phyloP scores from a whole-genome alignment of 2,113 vertebrate genomes.

The Neotragus moschatus region DNA sequence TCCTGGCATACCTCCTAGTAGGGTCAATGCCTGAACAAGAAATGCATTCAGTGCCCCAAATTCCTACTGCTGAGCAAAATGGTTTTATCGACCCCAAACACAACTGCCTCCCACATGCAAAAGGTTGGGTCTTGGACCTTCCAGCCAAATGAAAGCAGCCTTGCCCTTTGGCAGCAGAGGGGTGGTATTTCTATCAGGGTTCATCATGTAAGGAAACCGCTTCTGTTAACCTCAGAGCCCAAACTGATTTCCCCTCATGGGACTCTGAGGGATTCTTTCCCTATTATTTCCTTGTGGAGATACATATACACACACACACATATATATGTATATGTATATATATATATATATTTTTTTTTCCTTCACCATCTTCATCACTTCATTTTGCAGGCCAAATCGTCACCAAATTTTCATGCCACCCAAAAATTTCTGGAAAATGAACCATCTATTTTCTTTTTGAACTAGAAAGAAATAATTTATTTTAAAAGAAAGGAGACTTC shows the following conservation, averaged over 20 bases:
- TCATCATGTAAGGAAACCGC: neutral
- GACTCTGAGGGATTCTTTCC: neutral
- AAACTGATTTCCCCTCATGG: neutral
- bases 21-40: neutral
- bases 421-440: slow-evolving; percentile 10
- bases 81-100: neutral
- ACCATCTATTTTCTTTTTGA: neutral
- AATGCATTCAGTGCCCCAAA: neutral
- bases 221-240: neutral
- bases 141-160: neutral
- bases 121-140: neutral
- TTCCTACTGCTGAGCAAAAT: neutral
- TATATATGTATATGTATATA: rapidly evolving
- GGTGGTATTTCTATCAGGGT: neutral
- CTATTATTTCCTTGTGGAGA: neutral
- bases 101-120: neutral
- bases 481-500: neutral
- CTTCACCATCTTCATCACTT: neutral
- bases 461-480: neutral
- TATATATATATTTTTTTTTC: neutral
- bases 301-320: too few species aligned
- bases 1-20: neutral
- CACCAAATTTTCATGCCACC: neutral
- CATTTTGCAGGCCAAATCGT: neutral
- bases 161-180: neutral